phyloP scores from a whole-genome alignment of 2,888 invertebrate species.

The Caenorhabditis doughertyi region DNA sequence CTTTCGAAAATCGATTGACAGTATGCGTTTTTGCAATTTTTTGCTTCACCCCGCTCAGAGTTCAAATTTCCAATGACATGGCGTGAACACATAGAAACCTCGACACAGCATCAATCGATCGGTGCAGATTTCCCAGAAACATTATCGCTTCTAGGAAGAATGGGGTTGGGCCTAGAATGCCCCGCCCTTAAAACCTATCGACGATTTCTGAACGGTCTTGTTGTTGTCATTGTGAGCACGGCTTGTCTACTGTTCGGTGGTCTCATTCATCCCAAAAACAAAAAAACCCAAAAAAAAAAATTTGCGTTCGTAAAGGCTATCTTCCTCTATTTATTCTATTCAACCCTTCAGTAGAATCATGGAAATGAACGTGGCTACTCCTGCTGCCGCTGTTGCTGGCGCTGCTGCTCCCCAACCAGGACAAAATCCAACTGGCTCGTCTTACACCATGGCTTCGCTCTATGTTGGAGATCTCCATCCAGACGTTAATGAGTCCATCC shows the following conservation, averaged over 20 bases:
- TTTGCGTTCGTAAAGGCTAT: neutral
- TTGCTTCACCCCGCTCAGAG: no score
- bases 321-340: neutral
- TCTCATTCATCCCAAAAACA: neutral
- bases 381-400: slow-evolving; percentile 44
- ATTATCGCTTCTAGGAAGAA: neutral
- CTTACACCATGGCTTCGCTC: slow-evolving; percentile 91
- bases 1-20: slow-evolving; percentile 51
- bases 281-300: neutral
- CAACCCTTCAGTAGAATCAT: slow-evolving; percentile 52
- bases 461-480: slow-evolving; percentile 99
- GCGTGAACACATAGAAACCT: no score
- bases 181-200: neutral
- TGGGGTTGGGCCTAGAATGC: neutral
- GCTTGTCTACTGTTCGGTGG: neutral
- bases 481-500: slow-evolving; percentile 97
- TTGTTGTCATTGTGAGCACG: no score
- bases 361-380: slow-evolving; percentile 58
- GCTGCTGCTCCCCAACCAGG: slow-evolving; percentile 58
- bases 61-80: no score
- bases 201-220: neutral
- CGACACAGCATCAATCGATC: neutral
- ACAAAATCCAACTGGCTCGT: slow-evolving; percentile 60
- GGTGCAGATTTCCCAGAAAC: neutral
- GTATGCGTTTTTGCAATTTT: neutral